Percentiles rank a stretch among this genome's conserved stretches.
phyloP scores from a whole-genome alignment of 2,113 vertebrate genomes.

The Semnornis frantzii region DNA sequence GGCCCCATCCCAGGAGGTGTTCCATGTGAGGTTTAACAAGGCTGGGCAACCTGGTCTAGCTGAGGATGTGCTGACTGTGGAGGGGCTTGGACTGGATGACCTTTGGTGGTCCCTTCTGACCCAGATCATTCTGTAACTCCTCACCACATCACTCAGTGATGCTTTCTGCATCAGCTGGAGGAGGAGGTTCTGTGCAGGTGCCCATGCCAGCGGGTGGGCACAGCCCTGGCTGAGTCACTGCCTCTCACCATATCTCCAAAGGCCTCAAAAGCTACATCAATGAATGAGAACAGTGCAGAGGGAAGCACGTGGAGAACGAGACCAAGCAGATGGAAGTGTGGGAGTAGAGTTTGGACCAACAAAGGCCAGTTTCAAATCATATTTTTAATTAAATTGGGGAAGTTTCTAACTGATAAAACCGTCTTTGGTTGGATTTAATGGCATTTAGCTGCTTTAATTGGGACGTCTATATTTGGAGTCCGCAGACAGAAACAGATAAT shows the following conservation, averaged over 20 bases:
- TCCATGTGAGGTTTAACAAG: too few relatives aligned
- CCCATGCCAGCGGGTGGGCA: neutral
- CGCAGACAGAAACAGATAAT: constrained; percentile 66
- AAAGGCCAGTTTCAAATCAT: constrained; percentile 3
- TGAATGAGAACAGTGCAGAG: neutral
- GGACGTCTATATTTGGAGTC: constrained; percentile 63
- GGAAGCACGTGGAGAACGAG: too few relatives aligned
- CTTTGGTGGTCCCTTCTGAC: too few relatives aligned
- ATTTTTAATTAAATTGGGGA: constrained; percentile 64
- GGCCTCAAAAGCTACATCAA: neutral
- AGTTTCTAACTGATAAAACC: constrained; percentile 61
- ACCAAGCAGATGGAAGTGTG: neutral
- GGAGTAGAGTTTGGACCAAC: neutral
- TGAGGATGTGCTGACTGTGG: too few relatives aligned
- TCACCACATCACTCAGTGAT: fast-evolving
- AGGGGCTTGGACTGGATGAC: too few relatives aligned
- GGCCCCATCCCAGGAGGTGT: too few relatives aligned
- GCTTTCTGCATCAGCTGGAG: neutral
- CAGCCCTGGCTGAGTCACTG: neutral
- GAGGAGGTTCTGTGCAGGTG: neutral
- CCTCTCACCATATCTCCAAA: neutral
- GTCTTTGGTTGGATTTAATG: constrained; percentile 62
- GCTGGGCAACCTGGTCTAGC: too few relatives aligned
- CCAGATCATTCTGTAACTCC: too few relatives aligned
- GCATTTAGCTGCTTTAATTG: constrained; percentile 68